These are phyloP conservation scores for Corydoras sp. DNA, from an alignment of 2,113 vertebrate genomes.

Conservation along the genomic window DNA sequence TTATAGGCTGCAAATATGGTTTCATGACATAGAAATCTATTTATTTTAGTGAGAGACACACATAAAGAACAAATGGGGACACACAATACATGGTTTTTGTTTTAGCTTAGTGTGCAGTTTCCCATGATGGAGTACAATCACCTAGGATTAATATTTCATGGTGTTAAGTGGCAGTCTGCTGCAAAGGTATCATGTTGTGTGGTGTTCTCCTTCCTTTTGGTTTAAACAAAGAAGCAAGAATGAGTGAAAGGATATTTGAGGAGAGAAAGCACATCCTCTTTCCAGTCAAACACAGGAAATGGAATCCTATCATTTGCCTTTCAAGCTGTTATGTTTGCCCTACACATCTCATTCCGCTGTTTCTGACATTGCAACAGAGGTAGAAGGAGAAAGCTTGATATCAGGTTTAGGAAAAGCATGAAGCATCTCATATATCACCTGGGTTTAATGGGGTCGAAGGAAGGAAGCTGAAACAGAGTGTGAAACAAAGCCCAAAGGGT, in stretches of 20 bases:
- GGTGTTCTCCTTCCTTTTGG: constrained; percentile 33
- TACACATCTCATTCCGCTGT: constrained; percentile 23
- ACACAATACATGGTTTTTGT: constrained; percentile 22
- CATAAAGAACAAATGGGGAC: constrained; percentile 37
- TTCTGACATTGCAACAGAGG: constrained; percentile 25
- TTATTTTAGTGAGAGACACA: constrained; percentile 44
- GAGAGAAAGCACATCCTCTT: constrained; percentile 20
- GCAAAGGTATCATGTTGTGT: constrained; percentile 38
- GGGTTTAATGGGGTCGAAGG: constrained; percentile 29
- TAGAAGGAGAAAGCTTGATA: constrained; percentile 30
- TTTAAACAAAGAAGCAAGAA: constrained; percentile 28
- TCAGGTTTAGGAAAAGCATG: constrained; percentile 26
- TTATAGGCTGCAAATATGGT: constrained; percentile 64
- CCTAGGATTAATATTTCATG: constrained; percentile 56
- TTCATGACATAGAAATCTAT: constrained; percentile 58
- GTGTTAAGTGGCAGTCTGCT: constrained; percentile 53
- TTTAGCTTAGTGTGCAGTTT: constrained; percentile 10
- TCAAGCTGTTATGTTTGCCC: constrained; percentile 28
- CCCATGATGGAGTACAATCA: constrained; percentile 40
- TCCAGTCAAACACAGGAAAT: constrained; percentile 34
- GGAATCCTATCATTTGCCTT: constrained; percentile 31
- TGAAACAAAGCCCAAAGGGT: too few relatives aligned
- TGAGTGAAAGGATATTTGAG: constrained; percentile 25
- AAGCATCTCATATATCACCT: constrained; percentile 28
- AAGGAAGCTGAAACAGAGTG: too few relatives aligned